Conservation (phyloP, 1,140 invertebrate species). For the Pseudoatta argentina region DNA sequence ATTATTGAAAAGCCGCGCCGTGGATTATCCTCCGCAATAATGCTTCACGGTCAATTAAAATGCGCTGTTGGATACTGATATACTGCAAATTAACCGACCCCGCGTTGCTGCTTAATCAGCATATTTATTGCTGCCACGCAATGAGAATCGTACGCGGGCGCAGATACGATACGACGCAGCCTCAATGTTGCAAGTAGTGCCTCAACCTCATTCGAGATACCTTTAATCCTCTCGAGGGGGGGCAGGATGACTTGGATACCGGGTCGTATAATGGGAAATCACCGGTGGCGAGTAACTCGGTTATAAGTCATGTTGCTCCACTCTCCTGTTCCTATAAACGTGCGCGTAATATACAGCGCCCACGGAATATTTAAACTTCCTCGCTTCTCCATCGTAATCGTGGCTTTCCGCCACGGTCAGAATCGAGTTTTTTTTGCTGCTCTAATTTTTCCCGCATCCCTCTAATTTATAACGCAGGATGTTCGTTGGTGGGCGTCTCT, state of each 20-base stretch:
- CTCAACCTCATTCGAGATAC: conserved; percentile 71
- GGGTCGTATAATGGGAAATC: conserved; percentile 68
- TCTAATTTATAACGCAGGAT: conserved; percentile 25
- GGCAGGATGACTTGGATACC: conserved; percentile 66
- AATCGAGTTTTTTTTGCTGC: not conserved
- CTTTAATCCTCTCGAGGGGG: conserved; percentile 67
- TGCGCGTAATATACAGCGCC: conserved; percentile 55
- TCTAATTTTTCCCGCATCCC: not conserved
- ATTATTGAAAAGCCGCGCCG: conserved; percentile 67
- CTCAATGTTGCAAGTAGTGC: conserved; percentile 69
- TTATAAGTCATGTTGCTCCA: conserved; percentile 63
- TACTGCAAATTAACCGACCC: conserved; percentile 76
- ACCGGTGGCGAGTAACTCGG: conserved; percentile 64
- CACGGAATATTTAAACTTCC: conserved; percentile 64
- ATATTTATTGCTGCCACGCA: conserved; percentile 75
- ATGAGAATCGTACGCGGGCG: conserved; percentile 43
- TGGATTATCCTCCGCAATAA: conserved; percentile 73
- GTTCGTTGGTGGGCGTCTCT: not conserved
- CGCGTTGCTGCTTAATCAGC: conserved; percentile 76
- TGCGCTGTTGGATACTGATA: conserved; percentile 76
- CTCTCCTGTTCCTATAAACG: conserved; percentile 64
- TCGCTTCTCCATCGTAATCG: conserved; percentile 27
- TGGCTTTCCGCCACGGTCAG: conserved; percentile 6
- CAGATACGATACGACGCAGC: conserved; percentile 47
- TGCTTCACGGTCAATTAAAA: conserved; percentile 77